A percentile compares a stretch with the other conserved stretches of the same genome.
Evolutionary conservation across 2,888 invertebrate genomes (phyloP).

Genomic region (Trachelus troglodyta): DNA sequence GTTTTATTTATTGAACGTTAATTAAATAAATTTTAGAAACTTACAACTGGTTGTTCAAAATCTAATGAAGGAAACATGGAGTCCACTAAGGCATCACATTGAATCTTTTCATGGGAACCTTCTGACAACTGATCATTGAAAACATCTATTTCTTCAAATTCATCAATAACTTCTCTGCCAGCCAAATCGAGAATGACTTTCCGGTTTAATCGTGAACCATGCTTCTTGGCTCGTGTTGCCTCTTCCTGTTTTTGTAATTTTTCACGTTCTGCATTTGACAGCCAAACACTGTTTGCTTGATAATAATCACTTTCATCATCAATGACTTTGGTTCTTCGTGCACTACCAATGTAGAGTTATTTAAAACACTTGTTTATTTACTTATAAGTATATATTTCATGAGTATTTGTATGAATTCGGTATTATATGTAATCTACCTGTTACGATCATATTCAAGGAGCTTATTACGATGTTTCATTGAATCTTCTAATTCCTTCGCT

Average conservation of each 20-base stretch:
- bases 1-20: not conserved
- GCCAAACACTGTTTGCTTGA: slow-evolving; percentile 84
- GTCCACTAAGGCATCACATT: not conserved
- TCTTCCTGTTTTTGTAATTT: slow-evolving; percentile 76
- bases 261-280: slow-evolving; percentile 77
- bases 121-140: not conserved
- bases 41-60: slow-evolving; percentile 49
- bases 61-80: slow-evolving; percentile 43
- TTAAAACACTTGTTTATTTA: slow-evolving; percentile 7
- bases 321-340: slow-evolving; percentile 80
- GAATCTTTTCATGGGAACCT: not conserved
- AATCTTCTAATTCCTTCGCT: slow-evolving; percentile 75
- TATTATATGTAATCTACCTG: slow-evolving; percentile 66
- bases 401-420: not conserved
- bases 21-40: not conserved
- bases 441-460: slow-evolving; percentile 87
- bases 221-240: slow-evolving; percentile 75
- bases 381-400: slow-evolving; percentile 3
- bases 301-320: slow-evolving; percentile 98
- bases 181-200: slow-evolving; percentile 85
- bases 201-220: slow-evolving; percentile 75
- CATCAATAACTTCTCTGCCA: slow-evolving; percentile 65
- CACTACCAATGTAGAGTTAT: slow-evolving; percentile 66
- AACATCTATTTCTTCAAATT: slow-evolving; percentile 35
- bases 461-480: slow-evolving; percentile 81